Percentiles rank a stretch among this genome's conserved stretches.
These are phyloP conservation scores for Potamilus streckersoni DNA, from an alignment of 1,140 invertebrate species.

Conservation along the genomic window DNA sequence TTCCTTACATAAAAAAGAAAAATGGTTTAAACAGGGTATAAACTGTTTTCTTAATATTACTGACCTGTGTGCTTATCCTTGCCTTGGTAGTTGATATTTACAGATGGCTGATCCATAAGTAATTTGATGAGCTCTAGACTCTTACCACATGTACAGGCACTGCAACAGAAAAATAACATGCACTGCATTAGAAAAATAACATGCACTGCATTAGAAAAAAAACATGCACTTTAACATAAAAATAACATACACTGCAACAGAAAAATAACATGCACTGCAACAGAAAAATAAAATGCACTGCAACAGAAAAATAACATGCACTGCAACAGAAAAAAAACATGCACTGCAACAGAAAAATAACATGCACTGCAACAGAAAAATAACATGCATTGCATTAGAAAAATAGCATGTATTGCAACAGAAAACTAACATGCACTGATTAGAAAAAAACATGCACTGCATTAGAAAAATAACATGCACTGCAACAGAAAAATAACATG, in stretches of 20 bases:
- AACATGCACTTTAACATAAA: neutral
- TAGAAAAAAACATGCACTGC: no score
- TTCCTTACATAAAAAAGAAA: no score
- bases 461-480: neutral
- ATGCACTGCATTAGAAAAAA: constrained; percentile 60
- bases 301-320: no score
- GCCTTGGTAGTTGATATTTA: constrained; percentile 70
- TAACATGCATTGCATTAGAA: no score
- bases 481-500: constrained; percentile 48
- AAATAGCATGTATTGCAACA: no score
- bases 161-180: constrained; percentile 28
- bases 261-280: no score
- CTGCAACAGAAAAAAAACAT: no score
- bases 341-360: no score
- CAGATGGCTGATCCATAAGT: constrained; percentile 66
- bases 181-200: constrained; percentile 26
- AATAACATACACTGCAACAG: constrained; percentile 37
- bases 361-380: no score
- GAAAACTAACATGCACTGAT: no score
- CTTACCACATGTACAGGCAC: constrained; percentile 69
- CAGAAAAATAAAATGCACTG: no score
- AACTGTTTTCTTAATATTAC: neutral
- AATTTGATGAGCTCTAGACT: constrained; percentile 69
- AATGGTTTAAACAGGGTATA: neutral
- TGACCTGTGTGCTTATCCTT: constrained; percentile 69